Evolutionary conservation across 37 sponge, comb jelly and placozoan species (phyloP), one percentile per base, ranked within the genome.

Genomic region (Bolinopsis microptera): DNA sequence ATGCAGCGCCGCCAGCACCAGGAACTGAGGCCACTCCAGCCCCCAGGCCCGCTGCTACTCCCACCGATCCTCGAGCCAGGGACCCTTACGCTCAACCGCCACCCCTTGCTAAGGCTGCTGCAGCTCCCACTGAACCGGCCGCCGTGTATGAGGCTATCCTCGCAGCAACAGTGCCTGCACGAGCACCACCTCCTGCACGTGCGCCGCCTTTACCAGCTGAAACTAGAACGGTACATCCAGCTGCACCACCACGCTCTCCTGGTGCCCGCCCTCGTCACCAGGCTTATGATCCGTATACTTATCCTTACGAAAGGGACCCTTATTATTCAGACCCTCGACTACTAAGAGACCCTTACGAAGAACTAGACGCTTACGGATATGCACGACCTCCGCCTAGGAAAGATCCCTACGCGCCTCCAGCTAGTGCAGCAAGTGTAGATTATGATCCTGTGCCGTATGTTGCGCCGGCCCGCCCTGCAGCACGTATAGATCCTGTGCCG

Each of bases 381-480:
- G 80, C 80, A 16, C 27, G 37, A 77, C 9, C 80, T 22, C 80
- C 74, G 3, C 74, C 74, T 2, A 70, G 74, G 30, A 22, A 18
- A 32, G 80, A 77, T 21, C 80, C 37, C 0, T 35, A 77, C 80
- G 33, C 80, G 18, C 36, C 80, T 34, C 80, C 80, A 32, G 36
- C 36, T 0, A 35, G 36, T 36, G 21, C 35, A 34, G 80, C 80
- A 3, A 22, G 74, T 2, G 9, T 13, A 13, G 61, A 18, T 5
- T 72, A 72, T n/a, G 82, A 32, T 34, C 82, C 82, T 30, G 61
- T 48, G 1, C 41, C 90, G 41, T 86, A 41, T 34, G 90, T 86
- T 3, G 90, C 90, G 26, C 90, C 90, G 2, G n/a, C 90, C 21
- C 90, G 90, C 24, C 90, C 90, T 41, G 90, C 90, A 2, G n/a